Evolutionary conservation across 2,113 vertebrate species (phyloP), one percentile per base, ranked within the genome.

Genomic region (Scolopax mira): DNA sequence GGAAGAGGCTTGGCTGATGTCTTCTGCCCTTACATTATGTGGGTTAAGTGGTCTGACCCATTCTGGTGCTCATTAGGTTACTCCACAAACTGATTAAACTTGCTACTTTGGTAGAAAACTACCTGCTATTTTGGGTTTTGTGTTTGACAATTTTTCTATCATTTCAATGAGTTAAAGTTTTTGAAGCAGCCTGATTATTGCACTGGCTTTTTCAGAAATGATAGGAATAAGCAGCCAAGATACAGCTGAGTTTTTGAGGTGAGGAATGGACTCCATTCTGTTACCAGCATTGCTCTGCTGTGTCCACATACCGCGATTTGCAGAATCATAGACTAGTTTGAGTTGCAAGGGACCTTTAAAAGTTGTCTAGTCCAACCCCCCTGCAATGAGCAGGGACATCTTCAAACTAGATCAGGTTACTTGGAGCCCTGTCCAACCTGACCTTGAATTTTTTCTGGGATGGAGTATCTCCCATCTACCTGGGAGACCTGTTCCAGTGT

Each of bases 51-150:
- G 8, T 62, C 22, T 37, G 18, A 23, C 13, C 9, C 3, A 8
- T 5, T 58, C 37, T 14, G 22, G 10, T 66, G 10, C 39, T 64
- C 0, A 0, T 69, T 69, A 61, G 55, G 9, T 67, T 75, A 44
- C 6, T 52, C 8, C 33, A 33, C 16, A 66, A 61, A 18, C 27
- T 78, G 22, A 72, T 58, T 15, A 54, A 35, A 44, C 24, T 79
- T 86, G 5, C 13, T 70, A 14, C 23, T 65, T 92, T 7, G 6
- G 11, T 48, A 35, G 41, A 42, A 75, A 61, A 28, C 8, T 16
- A 35, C 6, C 19, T 12, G 12, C 21, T 60, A 1, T 52, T 66
- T 31, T 44, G 4, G 6, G 11, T 0, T 35, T 30, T 64, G 5
- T 11, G 1, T 4, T 42, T 67, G 33, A 16, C 58, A 28, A 11